phyloP scores from a whole-genome alignment of 2,797 vertebrate genomes.

The Taeniopygia guttata region DNA sequence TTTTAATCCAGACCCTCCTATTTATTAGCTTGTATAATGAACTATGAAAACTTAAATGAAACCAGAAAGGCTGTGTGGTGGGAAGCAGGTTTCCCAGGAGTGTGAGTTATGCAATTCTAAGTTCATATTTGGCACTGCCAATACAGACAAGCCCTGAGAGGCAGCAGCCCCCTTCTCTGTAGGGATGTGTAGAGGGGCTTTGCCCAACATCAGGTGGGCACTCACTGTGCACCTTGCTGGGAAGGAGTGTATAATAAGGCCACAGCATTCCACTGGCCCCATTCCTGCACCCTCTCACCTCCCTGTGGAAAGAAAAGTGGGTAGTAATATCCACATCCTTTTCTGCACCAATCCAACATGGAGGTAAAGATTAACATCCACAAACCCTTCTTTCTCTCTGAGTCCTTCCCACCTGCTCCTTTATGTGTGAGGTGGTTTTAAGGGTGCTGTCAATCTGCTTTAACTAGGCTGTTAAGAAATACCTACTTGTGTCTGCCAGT shows the following conservation, averaged over 20 bases:
- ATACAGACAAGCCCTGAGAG: background rate
- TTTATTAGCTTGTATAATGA: constrained; percentile 26
- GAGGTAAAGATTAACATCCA: background rate
- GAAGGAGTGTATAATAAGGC: background rate
- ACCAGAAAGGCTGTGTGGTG: background rate
- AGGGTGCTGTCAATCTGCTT: background rate
- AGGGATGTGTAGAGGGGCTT: background rate
- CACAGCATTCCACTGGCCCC: background rate
- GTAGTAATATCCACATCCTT: background rate
- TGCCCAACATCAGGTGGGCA: background rate
- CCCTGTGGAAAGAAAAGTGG: background rate
- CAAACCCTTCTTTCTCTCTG: background rate
- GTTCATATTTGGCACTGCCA: background rate
- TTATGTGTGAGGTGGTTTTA: background rate
- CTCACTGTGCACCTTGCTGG: background rate
- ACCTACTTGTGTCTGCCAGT: background rate
- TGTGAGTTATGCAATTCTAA: background rate
- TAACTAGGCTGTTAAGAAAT: background rate
- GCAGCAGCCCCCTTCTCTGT: background rate
- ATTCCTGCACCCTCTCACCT: background rate
- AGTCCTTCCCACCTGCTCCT: background rate
- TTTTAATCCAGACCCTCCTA: background rate
- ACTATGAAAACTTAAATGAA: constrained; percentile 12
- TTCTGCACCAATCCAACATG: rapidly evolving
- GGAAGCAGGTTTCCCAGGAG: background rate